phyloP scores from a whole-genome alignment of 2,888 invertebrate genomes.

The Penaeus monodon region DNA sequence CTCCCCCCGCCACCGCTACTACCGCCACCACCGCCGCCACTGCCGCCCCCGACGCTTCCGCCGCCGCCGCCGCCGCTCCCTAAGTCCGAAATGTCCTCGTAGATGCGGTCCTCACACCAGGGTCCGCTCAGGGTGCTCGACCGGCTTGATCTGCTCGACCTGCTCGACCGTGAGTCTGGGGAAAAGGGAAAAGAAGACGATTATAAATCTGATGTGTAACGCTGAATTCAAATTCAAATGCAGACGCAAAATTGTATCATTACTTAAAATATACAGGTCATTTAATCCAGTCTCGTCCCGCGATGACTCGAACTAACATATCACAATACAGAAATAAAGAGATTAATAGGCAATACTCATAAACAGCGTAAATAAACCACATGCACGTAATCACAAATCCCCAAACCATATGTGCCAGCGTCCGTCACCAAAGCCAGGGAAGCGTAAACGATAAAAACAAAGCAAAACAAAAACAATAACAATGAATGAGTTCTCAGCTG shows the following conservation, averaged over 20 bases:
- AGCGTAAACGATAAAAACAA: slow-evolving; percentile 13
- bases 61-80: slow-evolving; percentile 36
- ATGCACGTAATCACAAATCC: slow-evolving; percentile 14
- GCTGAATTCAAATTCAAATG: neutral
- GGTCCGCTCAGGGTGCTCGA: slow-evolving; percentile 62
- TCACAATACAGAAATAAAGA: neutral
- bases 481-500: no score
- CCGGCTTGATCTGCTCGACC: slow-evolving; percentile 61
- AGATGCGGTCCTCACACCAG: slow-evolving; percentile 62
- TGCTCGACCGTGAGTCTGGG: slow-evolving; percentile 62
- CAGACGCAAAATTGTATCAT: slow-evolving; percentile 11
- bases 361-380: slow-evolving; percentile 1
- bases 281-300: no score
- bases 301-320: no score
- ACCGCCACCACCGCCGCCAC: slow-evolving; percentile 32
- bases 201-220: no score
- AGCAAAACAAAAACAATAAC: no score
- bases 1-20: slow-evolving; percentile 27
- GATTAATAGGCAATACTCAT: neutral
- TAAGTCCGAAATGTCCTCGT: slow-evolving; percentile 61
- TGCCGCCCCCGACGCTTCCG: slow-evolving; percentile 31
- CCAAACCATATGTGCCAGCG: slow-evolving; percentile 26
- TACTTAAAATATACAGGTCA: no score
- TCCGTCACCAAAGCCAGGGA: neutral
- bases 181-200: neutral